Evolutionary conservation across 2,113 vertebrate genomes (phyloP), one percentile per base, ranked within the genome.

Genomic region (Ceyx melanurus): DNA sequence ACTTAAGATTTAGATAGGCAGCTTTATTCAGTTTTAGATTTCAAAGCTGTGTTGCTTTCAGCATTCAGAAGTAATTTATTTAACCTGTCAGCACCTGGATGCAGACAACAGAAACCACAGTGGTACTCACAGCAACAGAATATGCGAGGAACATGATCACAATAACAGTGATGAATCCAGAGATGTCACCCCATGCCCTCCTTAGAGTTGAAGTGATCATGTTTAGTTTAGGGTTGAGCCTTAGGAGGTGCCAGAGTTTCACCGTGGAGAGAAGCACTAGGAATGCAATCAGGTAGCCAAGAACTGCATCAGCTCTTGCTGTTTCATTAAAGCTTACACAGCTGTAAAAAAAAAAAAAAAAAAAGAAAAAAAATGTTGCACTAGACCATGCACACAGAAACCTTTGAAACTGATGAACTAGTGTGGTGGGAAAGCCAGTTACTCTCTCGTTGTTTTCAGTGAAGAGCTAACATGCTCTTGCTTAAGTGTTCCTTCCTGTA

Each of bases 181-280:
- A 99, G 95, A 99, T 99, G 93, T 99, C 99, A 17, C 98, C 98
- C 99, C 98, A 99, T 35, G 99, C 99, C 58, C 98, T 97, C 93
- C 96, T 95, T 58, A 99, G 97, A 2, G 99, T 98, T 28, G 98
- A 98, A 15, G 98, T 99, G 97, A 99, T 99, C 98, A 99, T 98
- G 97, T 99, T 98, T 62, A 99, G 97, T 84, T 99, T 99, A 57
- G 99, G 98, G 93, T 99, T 99, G 92, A 99, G 95, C 93, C 99
- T 98, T 96, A 99, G 96, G 86, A 99, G 98, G 88, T 99, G 99
- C 99, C 99, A 99, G 88, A 99, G 96, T 94, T 99, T 99, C 92
- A 99, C 95, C 7, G 98, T 99, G 86, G 99, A 98, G 90, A 99
- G 97, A 65, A 99, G 97, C 70, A 99, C 99, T 84, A 99, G 96